Percentiles rank a stretch among this genome's conserved stretches.
Evolutionary conservation across 1,140 invertebrate species (phyloP).

Genomic region (Rhagoletis zephyria): DNA sequence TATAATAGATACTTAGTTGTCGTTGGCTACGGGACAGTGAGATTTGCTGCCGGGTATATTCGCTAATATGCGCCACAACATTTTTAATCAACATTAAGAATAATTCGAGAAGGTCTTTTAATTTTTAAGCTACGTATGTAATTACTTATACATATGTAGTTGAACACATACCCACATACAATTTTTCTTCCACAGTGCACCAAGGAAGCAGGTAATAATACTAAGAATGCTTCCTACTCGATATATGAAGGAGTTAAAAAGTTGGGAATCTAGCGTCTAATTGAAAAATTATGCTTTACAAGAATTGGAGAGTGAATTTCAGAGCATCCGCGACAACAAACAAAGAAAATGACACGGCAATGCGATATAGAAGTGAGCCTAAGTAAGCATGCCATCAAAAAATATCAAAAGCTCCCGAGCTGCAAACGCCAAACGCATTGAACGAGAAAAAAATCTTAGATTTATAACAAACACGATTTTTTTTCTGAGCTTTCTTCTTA

Average conservation of each 20-base stretch:
- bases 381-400: constrained; percentile 1
- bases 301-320: neutral
- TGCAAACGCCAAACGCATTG: constrained; percentile 4
- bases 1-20: too few species aligned
- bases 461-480: constrained; percentile 49
- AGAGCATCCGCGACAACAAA: too few species aligned
- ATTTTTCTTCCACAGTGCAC: neutral
- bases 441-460: constrained; percentile 53
- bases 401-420: constrained; percentile 23
- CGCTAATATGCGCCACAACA: neutral
- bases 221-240: neutral
- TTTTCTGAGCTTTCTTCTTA: neutral
- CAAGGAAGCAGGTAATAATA: neutral
- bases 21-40: too few species aligned
- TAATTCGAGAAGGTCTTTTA: constrained; percentile 73
- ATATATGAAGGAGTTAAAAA: neutral
- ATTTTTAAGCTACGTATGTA: constrained; percentile 58
- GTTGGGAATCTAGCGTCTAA: neutral
- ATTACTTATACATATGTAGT: too few species aligned
- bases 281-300: constrained; percentile 32
- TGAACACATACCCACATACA: too few species aligned
- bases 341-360: neutral
- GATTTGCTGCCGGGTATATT: neutral
- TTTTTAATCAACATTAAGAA: constrained; percentile 73
- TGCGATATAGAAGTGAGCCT: neutral